A percentile compares a stretch with the other conserved stretches of the same genome.
phyloP scores from a whole-genome alignment of 37 sponge, comb jelly and placozoan species.

The Ianthella basta region DNA sequence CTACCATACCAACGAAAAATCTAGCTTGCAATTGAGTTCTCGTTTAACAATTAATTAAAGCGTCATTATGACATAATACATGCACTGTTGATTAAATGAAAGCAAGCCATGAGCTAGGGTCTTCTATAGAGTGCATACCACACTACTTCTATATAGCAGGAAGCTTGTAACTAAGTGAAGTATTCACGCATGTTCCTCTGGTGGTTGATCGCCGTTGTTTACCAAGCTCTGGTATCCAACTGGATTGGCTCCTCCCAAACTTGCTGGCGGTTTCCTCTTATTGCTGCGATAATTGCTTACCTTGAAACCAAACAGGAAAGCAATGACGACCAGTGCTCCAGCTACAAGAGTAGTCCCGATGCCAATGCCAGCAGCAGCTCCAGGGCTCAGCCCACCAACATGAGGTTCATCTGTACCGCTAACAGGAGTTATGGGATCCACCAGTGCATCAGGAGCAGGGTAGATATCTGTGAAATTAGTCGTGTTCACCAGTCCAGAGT shows the following conservation, averaged over 20 bases:
- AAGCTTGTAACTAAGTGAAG: too few relatives aligned
- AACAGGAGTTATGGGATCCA: not conserved
- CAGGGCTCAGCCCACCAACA: not conserved
- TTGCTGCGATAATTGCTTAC: not conserved
- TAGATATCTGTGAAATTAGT: not conserved
- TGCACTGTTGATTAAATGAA: too few relatives aligned
- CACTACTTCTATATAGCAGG: too few relatives aligned
- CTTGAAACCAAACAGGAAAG: not conserved
- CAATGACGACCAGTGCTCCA: not conserved
- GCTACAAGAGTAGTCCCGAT: not conserved
- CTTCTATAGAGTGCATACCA: too few relatives aligned
- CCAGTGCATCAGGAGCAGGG: not conserved
- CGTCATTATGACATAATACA: too few relatives aligned
- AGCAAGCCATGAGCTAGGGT: too few relatives aligned
- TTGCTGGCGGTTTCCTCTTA: not conserved
- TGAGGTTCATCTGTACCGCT: not conserved
- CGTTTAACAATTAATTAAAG: too few relatives aligned
- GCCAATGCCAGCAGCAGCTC: conserved; percentile 30
- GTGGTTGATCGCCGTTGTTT: not conserved
- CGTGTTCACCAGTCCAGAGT: not conserved
- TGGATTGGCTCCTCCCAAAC: not conserved
- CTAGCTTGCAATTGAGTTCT: too few relatives aligned
- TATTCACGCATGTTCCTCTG: too few relatives aligned
- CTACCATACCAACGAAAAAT: too few relatives aligned
- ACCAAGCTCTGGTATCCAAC: conserved; percentile 3